A percentile compares a stretch with the other conserved stretches of the same genome.
These are phyloP conservation scores for Diogma glabrata DNA, from an alignment of 2,888 invertebrate species.

Conservation along the genomic window DNA sequence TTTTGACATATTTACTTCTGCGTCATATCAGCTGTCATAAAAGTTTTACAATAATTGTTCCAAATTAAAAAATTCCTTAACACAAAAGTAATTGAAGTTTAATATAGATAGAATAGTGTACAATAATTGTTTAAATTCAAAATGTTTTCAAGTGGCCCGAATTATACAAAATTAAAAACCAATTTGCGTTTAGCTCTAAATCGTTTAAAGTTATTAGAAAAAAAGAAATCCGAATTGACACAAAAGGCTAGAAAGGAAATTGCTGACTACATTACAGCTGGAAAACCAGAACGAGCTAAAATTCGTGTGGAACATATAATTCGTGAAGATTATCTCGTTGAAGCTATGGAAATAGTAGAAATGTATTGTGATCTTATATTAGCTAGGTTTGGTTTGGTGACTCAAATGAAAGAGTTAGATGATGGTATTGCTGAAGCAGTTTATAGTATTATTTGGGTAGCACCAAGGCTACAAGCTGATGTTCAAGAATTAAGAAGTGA, in stretches of 20 bases:
- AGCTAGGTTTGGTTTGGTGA: slow-evolving; percentile 91
- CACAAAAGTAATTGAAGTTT: background rate
- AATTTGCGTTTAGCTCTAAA: slow-evolving; percentile 87
- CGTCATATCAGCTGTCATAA: slow-evolving; percentile 10
- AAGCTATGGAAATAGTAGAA: slow-evolving; percentile 97
- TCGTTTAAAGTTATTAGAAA: slow-evolving; percentile 86
- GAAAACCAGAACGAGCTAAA: slow-evolving; percentile 80
- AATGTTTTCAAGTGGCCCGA: slow-evolving; percentile 87
- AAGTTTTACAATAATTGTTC: background rate
- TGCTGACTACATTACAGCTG: slow-evolving; percentile 82
- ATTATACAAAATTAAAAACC: slow-evolving; percentile 93
- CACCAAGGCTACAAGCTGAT: slow-evolving; percentile 82
- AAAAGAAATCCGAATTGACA: slow-evolving; percentile 94
- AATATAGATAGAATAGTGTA: background rate
- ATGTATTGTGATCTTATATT: slow-evolving; percentile 97
- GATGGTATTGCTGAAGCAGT: slow-evolving; percentile 93
- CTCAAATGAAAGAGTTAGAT: slow-evolving; percentile 93
- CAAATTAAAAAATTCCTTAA: background rate
- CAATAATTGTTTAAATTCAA: slow-evolving; percentile 11
- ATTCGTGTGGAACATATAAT: slow-evolving; percentile 98
- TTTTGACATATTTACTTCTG: slow-evolving; percentile 5
- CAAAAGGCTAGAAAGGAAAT: slow-evolving; percentile 92
- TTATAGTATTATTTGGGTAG: slow-evolving; percentile 93
- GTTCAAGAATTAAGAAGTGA: slow-evolving; percentile 53
- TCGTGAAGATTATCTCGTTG: slow-evolving; percentile 96